Evolutionary conservation across 2,888 invertebrate species (phyloP).

Genomic region (Hypomecis punctinalis): DNA sequence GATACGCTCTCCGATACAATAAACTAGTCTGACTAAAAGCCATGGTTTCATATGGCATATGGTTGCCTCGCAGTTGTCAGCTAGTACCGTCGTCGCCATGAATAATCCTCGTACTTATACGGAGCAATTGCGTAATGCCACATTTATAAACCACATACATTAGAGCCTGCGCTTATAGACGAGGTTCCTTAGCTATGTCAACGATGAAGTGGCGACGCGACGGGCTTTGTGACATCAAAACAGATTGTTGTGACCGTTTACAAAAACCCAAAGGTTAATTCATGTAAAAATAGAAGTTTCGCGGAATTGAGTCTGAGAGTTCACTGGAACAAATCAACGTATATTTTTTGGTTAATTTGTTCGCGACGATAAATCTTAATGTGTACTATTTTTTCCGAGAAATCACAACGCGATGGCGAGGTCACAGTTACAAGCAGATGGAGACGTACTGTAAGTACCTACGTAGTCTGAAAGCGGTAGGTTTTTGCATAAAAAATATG

Average conservation of each 20-base stretch:
- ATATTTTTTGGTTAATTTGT: too few relatives aligned
- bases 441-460: too few relatives aligned
- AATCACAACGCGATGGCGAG: too few relatives aligned
- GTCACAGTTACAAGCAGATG: too few relatives aligned
- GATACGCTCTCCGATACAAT: conserved; percentile 19
- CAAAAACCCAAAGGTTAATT: too few relatives aligned
- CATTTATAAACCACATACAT: conserved; percentile 40
- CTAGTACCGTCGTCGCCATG: conserved; percentile 18
- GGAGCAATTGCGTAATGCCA: conserved; percentile 46
- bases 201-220: conserved; percentile 6
- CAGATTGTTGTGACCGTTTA: not conserved
- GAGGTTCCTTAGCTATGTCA: conserved; percentile 31
- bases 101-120: conserved; percentile 43
- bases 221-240: conserved; percentile 7
- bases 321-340: too few relatives aligned
- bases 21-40: conserved; percentile 15
- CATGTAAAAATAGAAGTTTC: too few relatives aligned
- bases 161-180: conserved; percentile 22
- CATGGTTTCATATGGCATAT: conserved; percentile 20
- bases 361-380: too few relatives aligned
- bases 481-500: too few relatives aligned
- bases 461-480: too few relatives aligned
- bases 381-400: too few relatives aligned
- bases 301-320: too few relatives aligned
- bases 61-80: conserved; percentile 35